A percentile compares a stretch with the other conserved stretches of the same genome.
Evolutionary conservation across 2,113 vertebrate genomes (phyloP).

Genomic region (Vombatus ursinus): DNA sequence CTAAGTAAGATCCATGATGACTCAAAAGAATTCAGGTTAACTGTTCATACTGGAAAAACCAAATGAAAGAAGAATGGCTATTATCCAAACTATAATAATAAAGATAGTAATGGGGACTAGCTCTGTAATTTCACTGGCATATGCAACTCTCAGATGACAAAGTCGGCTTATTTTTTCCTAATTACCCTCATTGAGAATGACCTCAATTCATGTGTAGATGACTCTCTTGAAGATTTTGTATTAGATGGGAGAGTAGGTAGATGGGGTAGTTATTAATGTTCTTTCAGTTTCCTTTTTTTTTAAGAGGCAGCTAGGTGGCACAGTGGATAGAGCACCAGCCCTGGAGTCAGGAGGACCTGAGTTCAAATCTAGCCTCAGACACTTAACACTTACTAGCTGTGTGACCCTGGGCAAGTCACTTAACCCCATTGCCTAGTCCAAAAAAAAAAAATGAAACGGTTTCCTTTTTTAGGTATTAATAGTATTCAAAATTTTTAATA

Average conservation of each 20-base stretch:
- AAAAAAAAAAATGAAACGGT: too few species aligned
- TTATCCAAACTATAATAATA: not conserved
- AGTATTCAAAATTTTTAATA: not conserved
- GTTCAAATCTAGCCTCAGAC: too few species aligned
- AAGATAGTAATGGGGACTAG: not conserved
- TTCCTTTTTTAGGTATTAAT: not conserved
- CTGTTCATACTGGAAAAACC: not conserved
- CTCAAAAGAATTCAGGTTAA: not conserved
- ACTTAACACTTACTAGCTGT: too few species aligned
- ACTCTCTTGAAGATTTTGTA: not conserved
- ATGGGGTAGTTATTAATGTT: not conserved
- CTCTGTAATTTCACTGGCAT: not conserved
- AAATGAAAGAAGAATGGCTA: not conserved
- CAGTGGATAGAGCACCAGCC: too few species aligned
- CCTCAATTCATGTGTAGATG: not conserved
- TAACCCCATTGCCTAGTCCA: too few species aligned
- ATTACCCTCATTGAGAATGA: not conserved
- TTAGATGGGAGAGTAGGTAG: not conserved
- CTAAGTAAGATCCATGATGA: too few species aligned
- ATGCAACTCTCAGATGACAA: not conserved
- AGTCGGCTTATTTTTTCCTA: not conserved
- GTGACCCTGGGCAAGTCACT: too few species aligned
- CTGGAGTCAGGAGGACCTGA: too few species aligned
- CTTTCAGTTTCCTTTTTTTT: not conserved
- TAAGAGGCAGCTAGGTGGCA: too few species aligned